A percentile compares a stretch with the other conserved stretches of the same genome.
Evolutionary conservation across 2,888 invertebrate genomes (phyloP).

Genomic region (Arctia plantaginis): DNA sequence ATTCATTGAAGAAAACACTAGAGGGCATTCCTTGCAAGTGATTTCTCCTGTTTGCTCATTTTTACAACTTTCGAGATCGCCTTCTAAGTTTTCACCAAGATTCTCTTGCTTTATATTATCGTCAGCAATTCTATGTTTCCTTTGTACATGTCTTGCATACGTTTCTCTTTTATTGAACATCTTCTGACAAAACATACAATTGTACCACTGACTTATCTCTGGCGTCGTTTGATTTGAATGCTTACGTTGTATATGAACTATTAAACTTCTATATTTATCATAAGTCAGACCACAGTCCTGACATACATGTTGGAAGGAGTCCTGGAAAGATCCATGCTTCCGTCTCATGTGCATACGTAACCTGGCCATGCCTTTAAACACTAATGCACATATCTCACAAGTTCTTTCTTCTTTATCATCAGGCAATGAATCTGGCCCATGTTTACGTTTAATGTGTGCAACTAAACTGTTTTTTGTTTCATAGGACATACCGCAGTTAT

Average conservation of each 20-base stretch:
- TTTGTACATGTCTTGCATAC: constrained; percentile 77
- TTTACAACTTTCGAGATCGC: constrained; percentile 56
- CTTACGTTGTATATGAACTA: constrained; percentile 76
- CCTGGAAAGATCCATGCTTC: constrained; percentile 75
- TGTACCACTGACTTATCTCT: constrained; percentile 67
- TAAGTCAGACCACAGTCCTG: constrained; percentile 76
- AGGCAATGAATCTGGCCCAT: constrained; percentile 65
- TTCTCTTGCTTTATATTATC: constrained; percentile 37
- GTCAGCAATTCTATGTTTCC: constrained; percentile 71
- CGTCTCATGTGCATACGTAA: constrained; percentile 80
- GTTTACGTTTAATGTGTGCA: constrained; percentile 78
- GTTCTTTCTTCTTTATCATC: constrained; percentile 72
- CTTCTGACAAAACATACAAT: constrained; percentile 77
- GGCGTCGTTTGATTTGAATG: constrained; percentile 65
- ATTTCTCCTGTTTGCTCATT: constrained; percentile 75
- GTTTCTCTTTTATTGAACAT: constrained; percentile 77
- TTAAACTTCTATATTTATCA: constrained; percentile 76
- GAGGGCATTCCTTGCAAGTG: constrained; percentile 73
- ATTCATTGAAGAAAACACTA: constrained; percentile 75
- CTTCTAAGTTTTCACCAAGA: constrained; percentile 18
- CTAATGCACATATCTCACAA: constrained; percentile 78
- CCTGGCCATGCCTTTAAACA: constrained; percentile 75
- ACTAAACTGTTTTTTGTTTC: constrained; percentile 77
- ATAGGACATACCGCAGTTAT: constrained; percentile 78
- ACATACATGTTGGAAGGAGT: constrained; percentile 74